Conservation (phyloP, 2,888 invertebrate species). For the Buathra laborator region DNA sequence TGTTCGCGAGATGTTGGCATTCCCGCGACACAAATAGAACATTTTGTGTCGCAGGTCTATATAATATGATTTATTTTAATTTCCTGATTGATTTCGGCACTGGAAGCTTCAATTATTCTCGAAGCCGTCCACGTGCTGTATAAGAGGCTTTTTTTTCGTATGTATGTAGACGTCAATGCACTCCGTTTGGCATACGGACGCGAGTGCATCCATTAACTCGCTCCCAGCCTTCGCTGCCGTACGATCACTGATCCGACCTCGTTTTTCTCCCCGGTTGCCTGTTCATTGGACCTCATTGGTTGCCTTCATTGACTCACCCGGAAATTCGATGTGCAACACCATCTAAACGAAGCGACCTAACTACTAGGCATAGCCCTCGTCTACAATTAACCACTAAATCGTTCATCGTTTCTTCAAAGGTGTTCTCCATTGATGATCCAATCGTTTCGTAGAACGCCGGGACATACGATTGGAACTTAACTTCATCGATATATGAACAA, state of each 20-base stretch:
- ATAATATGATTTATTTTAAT: neutral
- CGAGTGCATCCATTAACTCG: slow-evolving; percentile 1
- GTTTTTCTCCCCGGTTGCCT: slow-evolving; percentile 29
- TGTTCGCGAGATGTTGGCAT: no score
- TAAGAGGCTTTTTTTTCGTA: neutral
- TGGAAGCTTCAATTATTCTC: no score
- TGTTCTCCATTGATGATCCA: neutral
- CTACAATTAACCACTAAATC: slow-evolving; percentile 24
- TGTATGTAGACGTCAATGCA: neutral
- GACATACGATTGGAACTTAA: neutral
- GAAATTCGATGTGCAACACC: slow-evolving; percentile 58
- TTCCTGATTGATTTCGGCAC: no score
- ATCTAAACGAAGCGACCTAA: slow-evolving; percentile 38
- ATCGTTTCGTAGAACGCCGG: neutral
- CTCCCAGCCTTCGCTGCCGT: slow-evolving; percentile 17
- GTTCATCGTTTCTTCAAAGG: neutral
- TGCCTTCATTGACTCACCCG: slow-evolving; percentile 57
- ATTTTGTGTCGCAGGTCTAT: neutral
- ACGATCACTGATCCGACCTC: slow-evolving; percentile 52
- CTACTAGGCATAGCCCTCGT: slow-evolving; percentile 1
- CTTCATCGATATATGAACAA: neutral
- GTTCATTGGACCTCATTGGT: slow-evolving; percentile 50
- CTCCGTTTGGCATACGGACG: slow-evolving; percentile 8
- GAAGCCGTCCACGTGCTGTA: neutral
- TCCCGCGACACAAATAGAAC: slow-evolving; percentile 1